Percentiles rank a stretch among this genome's conserved stretches.
phyloP scores from a whole-genome alignment of 2,888 invertebrate genomes.

The Rhingia rostrata region DNA sequence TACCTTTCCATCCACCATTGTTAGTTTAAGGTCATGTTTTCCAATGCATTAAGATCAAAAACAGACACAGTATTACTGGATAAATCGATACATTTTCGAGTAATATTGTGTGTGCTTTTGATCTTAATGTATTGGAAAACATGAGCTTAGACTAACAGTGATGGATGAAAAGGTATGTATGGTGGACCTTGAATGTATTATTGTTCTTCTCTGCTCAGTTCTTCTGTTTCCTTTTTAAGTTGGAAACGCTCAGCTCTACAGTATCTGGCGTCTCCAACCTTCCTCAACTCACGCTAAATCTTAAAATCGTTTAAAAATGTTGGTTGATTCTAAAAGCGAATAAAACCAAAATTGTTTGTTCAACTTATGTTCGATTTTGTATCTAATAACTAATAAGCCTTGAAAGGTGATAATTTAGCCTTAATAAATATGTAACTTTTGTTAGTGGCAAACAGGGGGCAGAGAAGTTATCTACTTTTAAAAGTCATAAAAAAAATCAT shows the following conservation, averaged over 20 bases:
- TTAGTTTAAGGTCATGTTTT: slow-evolving; percentile 1
- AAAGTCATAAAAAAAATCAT: neutral
- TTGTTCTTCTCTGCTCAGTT: neutral
- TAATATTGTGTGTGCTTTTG: too few relatives aligned
- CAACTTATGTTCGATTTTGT: too few relatives aligned
- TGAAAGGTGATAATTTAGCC: neutral
- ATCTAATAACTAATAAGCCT: neutral
- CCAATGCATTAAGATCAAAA: neutral
- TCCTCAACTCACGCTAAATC: too few relatives aligned
- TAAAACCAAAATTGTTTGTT: too few relatives aligned
- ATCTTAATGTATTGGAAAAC: too few relatives aligned
- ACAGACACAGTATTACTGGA: neutral
- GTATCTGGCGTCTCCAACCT: too few relatives aligned
- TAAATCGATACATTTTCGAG: too few relatives aligned
- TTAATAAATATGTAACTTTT: neutral
- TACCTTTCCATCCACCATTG: neutral
- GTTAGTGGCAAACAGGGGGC: neutral
- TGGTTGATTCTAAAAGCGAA: too few relatives aligned
- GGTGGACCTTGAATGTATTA: neutral
- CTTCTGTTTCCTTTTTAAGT: neutral
- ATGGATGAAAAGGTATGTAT: too few relatives aligned
- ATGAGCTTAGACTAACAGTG: too few relatives aligned
- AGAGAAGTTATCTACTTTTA: neutral
- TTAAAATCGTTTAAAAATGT: too few relatives aligned
- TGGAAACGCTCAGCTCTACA: too few relatives aligned